These are phyloP conservation scores for Numenius phaeopus DNA, from an alignment of 2,797 vertebrate species.

Conservation along the genomic window DNA sequence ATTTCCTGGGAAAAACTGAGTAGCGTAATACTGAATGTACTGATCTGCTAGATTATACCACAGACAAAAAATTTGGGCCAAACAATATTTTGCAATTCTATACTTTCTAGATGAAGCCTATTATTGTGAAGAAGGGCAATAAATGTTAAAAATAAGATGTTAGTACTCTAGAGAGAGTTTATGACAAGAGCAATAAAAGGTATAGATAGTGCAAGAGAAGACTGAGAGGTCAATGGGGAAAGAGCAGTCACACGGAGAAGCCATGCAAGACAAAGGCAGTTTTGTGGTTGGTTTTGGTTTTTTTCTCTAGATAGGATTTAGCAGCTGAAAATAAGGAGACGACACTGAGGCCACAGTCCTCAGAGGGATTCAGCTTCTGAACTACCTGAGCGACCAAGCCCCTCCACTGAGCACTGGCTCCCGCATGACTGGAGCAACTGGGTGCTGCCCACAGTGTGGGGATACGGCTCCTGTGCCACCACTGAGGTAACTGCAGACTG, in stretches of 20 bases:
- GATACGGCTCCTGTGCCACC: not conserved
- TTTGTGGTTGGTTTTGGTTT: not conserved
- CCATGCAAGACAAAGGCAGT: not conserved
- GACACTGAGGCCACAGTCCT: not conserved
- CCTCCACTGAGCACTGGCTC: not conserved
- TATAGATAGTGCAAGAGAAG: not conserved
- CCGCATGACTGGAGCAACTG: not conserved
- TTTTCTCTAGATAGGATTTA: not conserved
- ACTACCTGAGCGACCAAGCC: rapidly evolving
- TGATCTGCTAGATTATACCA: not conserved
- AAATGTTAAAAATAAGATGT: constrained; percentile 15
- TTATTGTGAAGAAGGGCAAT: not conserved
- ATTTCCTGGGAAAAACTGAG: not conserved
- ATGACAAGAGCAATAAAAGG: not conserved
- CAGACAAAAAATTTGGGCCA: not conserved
- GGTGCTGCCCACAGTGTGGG: not conserved
- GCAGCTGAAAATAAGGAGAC: not conserved
- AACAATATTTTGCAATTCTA: not conserved
- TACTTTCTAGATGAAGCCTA: not conserved
- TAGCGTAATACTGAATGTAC: not conserved
- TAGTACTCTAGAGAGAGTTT: not conserved
- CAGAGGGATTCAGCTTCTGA: not conserved
- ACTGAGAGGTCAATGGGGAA: not conserved
- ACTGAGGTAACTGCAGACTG: not conserved
- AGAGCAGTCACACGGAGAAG: not conserved